Evolutionary conservation across 2,113 vertebrate species (phyloP).

Genomic region (Corythoichthys intestinalis): DNA sequence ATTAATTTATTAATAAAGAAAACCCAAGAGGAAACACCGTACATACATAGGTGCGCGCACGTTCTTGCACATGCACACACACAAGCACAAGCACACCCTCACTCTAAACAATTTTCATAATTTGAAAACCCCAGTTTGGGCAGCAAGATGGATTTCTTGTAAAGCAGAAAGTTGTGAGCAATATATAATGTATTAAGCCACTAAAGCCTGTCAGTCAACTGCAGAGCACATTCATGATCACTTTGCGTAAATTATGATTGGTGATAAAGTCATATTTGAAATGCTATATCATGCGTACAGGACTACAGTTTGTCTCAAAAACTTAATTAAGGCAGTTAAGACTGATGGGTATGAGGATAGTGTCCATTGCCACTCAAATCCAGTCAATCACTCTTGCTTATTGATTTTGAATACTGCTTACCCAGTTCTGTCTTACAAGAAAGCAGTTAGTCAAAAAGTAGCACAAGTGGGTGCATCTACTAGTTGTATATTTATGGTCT

Average conservation of each 20-base stretch:
- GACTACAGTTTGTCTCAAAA: not conserved
- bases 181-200: conserved; percentile 18
- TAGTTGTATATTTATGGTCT: too few species aligned
- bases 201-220: conserved; percentile 34
- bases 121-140: conserved; percentile 25
- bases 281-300: not conserved
- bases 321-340: not conserved
- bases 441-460: too few species aligned
- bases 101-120: too few species aligned
- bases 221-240: conserved; percentile 31
- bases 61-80: too few species aligned
- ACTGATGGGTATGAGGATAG: not conserved
- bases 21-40: too few species aligned
- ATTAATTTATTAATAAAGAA: too few species aligned
- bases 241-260: conserved; percentile 18
- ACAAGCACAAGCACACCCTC: too few species aligned
- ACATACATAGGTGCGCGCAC: too few species aligned
- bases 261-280: not conserved
- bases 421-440: too few species aligned
- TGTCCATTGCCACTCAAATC: not conserved
- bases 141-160: conserved; percentile 55
- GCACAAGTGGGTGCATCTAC: too few species aligned
- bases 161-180: conserved; percentile 13
- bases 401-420: too few species aligned
- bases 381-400: not conserved